Evolutionary conservation across 2,888 invertebrate species (phyloP).

Genomic region (Graphium colonna): DNA sequence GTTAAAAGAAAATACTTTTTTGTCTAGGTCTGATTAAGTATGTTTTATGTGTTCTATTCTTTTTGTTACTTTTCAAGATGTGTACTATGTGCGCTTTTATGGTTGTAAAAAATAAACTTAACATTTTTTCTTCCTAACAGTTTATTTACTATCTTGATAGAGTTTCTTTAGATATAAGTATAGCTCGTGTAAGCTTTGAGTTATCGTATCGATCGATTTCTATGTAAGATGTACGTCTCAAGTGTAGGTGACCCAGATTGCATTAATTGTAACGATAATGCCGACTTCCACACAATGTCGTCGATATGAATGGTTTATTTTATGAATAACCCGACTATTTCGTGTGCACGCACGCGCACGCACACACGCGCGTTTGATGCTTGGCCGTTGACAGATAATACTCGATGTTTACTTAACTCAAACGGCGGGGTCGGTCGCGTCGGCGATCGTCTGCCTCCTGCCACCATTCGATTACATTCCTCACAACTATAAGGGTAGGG

Average conservation of each 20-base stretch:
- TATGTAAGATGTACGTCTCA: slow-evolving; percentile 23
- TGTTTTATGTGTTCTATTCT: too few species aligned
- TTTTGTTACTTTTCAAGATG: too few species aligned
- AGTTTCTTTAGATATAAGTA: too few species aligned
- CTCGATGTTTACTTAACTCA: slow-evolving; percentile 78
- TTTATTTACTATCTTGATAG: too few species aligned
- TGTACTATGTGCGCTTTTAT: too few species aligned
- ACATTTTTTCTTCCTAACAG: too few species aligned
- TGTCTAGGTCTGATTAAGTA: too few species aligned
- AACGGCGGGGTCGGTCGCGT: slow-evolving; percentile 66
- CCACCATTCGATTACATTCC: slow-evolving; percentile 43
- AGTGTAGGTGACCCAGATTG: slow-evolving; percentile 44
- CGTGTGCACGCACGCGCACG: slow-evolving; percentile 52
- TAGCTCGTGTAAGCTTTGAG: too few species aligned
- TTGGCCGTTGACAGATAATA: slow-evolving; percentile 79
- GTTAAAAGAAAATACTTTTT: too few species aligned
- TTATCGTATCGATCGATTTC: too few species aligned
- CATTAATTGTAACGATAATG: slow-evolving; percentile 41
- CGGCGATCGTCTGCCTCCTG: slow-evolving; percentile 41
- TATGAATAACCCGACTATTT: slow-evolving; percentile 68
- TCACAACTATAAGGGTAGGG: slow-evolving; percentile 50
- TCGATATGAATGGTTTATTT: slow-evolving; percentile 48
- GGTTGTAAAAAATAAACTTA: too few species aligned
- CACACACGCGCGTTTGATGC: slow-evolving; percentile 42
- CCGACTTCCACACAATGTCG: slow-evolving; percentile 29